Percentiles rank a stretch among this genome's conserved stretches.
phyloP scores from a whole-genome alignment of 37 sponge, comb jelly and placozoan species.

The Chondrosia reniformis region DNA sequence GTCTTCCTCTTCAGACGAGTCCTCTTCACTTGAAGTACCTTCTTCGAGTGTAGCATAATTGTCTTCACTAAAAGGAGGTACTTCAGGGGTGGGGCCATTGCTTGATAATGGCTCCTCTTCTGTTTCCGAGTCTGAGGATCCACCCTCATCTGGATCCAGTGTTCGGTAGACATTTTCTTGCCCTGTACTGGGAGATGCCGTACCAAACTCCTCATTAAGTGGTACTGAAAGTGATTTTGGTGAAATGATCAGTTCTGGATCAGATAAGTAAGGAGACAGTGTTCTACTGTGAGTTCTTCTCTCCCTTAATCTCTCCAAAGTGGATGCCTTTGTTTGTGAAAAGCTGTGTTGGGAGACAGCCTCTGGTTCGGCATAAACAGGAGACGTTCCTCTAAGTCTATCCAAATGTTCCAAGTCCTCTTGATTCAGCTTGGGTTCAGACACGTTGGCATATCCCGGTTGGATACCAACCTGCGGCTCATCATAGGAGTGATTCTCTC shows the following conservation, averaged over 20 bases:
- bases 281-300: too few species aligned
- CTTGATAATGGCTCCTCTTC: background rate
- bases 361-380: constrained; percentile 20
- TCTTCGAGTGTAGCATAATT: background rate
- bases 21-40: background rate
- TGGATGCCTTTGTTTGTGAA: background rate
- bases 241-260: background rate
- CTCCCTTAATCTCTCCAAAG: background rate
- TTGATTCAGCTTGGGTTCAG: too few species aligned
- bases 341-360: constrained; percentile 1
- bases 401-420: background rate
- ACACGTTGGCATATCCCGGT: background rate
- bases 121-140: background rate
- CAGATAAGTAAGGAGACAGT: background rate
- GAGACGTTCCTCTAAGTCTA: background rate
- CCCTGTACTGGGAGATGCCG: background rate
- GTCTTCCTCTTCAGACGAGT: too few species aligned
- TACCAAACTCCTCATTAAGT: background rate
- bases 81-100: background rate
- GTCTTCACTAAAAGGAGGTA: background rate
- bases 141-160: background rate
- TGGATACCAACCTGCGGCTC: background rate
- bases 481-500: background rate
- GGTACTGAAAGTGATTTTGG: background rate
- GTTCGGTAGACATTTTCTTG: constrained; percentile 9